phyloP scores from a whole-genome alignment of 2,888 invertebrate genomes.

The Dendrolimus pini region DNA sequence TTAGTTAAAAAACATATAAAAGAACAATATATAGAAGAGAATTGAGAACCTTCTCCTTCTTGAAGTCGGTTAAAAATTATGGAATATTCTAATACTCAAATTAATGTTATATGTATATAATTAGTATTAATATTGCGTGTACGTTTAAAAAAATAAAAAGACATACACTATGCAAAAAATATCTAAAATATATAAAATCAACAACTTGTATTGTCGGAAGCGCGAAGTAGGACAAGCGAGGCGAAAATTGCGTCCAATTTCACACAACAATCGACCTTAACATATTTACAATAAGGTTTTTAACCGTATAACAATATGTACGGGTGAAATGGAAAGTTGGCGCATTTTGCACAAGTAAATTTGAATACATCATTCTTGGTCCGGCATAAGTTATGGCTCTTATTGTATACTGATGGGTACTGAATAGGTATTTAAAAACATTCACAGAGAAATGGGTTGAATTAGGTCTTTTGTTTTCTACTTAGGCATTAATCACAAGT shows the following conservation, averaged over 20 bases:
- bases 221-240: constrained; percentile 57
- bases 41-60: no score
- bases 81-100: no score
- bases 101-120: no score
- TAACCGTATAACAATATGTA: constrained; percentile 14
- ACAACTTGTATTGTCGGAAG: constrained; percentile 58
- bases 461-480: no score
- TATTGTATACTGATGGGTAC: neutral
- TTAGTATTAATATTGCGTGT: no score
- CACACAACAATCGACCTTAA: constrained; percentile 29
- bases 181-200: constrained; percentile 62
- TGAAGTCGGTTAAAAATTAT: no score
- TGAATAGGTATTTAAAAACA: no score
- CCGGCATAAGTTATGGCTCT: constrained; percentile 22
- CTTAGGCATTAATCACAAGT: no score
- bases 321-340: constrained; percentile 69
- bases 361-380: constrained; percentile 58
- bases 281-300: constrained; percentile 20
- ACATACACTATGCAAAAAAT: neutral
- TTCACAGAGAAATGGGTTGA: no score
- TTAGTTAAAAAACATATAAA: no score
- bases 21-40: no score
- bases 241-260: constrained; percentile 51
- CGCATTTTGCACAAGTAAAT: constrained; percentile 67
- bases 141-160: no score